A percentile compares a stretch with the other conserved stretches of the same genome.
Conservation (phyloP, 2,888 invertebrate species). For the Euphydryas editha region DNA sequence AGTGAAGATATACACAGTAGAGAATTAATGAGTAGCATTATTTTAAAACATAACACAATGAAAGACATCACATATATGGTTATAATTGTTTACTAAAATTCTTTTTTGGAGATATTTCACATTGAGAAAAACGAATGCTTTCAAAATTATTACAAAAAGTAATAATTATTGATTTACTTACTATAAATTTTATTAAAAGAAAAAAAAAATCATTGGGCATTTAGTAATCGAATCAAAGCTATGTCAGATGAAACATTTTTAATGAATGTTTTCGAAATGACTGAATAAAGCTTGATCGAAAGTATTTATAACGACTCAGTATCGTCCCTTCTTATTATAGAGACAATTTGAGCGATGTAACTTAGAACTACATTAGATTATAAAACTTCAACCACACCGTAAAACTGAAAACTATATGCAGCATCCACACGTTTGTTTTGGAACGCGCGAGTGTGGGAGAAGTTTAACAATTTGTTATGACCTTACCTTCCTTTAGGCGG, state of each 20-base stretch:
- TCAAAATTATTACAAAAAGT: no score
- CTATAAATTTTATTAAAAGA: no score
- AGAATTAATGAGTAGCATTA: no score
- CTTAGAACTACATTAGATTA: no score
- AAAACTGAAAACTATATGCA: not conserved
- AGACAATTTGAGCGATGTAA: no score
- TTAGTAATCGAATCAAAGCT: not conserved
- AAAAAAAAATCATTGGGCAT: not conserved
- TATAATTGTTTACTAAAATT: no score
- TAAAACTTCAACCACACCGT: not conserved
- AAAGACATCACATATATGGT: no score
- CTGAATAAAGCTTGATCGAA: not conserved
- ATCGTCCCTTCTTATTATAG: not conserved
- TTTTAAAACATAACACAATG: no score
- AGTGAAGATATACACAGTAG: no score
- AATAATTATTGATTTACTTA: no score
- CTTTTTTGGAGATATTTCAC: no score
- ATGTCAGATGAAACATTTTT: not conserved
- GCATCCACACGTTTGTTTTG: not conserved
- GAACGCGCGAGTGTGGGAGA: not conserved
- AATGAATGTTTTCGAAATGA: constrained; percentile 3
- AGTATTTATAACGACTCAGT: not conserved
- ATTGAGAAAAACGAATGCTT: no score
- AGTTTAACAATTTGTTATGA: not conserved
- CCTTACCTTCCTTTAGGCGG: constrained; percentile 92